Evolutionary conservation across 2,113 vertebrate genomes (phyloP).

Genomic region (Xiphophorus couchianus): DNA sequence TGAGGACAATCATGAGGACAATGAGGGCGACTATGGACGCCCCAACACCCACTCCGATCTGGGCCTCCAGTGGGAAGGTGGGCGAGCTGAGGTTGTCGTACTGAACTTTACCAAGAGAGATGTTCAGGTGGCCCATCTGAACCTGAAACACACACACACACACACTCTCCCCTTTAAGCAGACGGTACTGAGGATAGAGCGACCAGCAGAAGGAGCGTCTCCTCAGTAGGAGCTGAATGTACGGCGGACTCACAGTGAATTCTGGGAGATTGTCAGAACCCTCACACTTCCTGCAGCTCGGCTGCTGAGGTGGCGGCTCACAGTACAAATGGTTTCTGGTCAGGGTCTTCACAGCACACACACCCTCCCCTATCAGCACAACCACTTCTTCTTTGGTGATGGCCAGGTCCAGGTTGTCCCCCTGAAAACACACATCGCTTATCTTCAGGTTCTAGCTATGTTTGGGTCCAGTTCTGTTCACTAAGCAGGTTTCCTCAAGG

Average conservation of each 20-base stretch:
- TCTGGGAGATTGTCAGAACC: conserved; percentile 87
- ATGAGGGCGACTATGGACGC: conserved; percentile 92
- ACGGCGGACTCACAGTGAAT: conserved; percentile 86
- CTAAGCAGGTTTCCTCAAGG: too few species aligned
- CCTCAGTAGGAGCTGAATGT: too few species aligned
- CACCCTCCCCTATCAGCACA: conserved; percentile 91
- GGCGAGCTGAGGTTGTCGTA: conserved; percentile 90
- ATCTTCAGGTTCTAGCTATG: too few species aligned
- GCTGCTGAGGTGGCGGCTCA: conserved; percentile 91
- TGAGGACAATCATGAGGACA: conserved; percentile 94
- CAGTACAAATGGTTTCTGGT: conserved; percentile 96
- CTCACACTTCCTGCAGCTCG: conserved; percentile 83
- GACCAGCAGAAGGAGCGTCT: neutral
- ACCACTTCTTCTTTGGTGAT: conserved; percentile 96
- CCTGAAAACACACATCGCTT: conserved; percentile 73
- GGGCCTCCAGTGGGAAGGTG: conserved; percentile 93
- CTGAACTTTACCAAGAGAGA: conserved; percentile 91
- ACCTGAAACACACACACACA: conserved; percentile 81
- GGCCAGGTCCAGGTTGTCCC: conserved; percentile 94
- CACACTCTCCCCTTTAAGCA: neutral
- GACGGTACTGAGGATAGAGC: neutral
- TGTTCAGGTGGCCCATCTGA: conserved; percentile 93
- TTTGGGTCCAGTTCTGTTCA: too few species aligned
- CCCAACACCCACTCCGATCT: conserved; percentile 92
- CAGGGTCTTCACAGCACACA: conserved; percentile 93